A percentile compares a stretch with the other conserved stretches of the same genome.
phyloP scores from a whole-genome alignment of 1,140 invertebrate genomes.

The Apis dorsata region DNA sequence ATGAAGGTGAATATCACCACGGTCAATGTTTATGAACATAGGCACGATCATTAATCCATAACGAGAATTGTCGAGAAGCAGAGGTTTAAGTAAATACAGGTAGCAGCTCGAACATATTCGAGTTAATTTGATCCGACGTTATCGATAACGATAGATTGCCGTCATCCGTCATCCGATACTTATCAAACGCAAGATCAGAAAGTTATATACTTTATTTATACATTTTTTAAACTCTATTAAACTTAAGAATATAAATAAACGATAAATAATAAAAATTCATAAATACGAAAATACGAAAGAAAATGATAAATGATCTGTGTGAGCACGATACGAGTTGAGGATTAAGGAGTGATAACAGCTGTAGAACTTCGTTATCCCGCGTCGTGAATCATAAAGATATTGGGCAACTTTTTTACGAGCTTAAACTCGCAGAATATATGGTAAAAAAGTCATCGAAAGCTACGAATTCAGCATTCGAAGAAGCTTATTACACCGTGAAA shows the following conservation, averaged over 20 bases:
- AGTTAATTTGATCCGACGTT: too few species aligned
- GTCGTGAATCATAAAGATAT: neutral
- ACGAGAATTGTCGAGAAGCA: neutral
- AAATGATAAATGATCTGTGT: neutral
- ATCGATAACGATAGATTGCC: neutral
- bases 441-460: neutral
- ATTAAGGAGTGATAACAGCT: neutral
- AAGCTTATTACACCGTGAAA: neutral
- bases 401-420: neutral
- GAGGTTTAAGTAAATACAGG: neutral
- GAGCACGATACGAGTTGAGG: neutral
- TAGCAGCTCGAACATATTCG: neutral
- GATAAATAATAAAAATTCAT: too few species aligned
- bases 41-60: neutral
- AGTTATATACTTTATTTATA: too few species aligned
- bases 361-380: neutral
- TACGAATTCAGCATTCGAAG: neutral
- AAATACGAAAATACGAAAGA: too few species aligned
- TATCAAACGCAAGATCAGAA: neutral
- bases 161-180: neutral
- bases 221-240: too few species aligned
- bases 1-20: neutral
- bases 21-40: constrained; percentile 3
- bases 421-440: neutral
- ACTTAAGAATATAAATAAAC: too few species aligned